Conservation (phyloP, 2,888 invertebrate genomes). For the Drosophila incognita region DNA sequence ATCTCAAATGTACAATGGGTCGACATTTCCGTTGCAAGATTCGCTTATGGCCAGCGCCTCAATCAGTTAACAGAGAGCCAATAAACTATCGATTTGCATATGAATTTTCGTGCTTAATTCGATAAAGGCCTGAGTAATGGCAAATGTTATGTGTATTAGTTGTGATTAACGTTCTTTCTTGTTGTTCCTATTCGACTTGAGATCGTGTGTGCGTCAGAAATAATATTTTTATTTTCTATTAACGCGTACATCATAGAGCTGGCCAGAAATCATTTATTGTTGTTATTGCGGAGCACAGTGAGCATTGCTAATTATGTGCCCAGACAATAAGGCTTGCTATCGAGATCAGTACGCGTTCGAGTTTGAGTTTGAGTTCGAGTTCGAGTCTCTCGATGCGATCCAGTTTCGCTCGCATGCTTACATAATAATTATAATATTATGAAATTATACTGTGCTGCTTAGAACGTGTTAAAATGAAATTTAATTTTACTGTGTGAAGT, state of each 20-base stretch:
- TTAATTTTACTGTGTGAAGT: constrained; percentile 74
- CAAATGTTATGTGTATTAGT: constrained; percentile 32
- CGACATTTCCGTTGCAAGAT: constrained; percentile 59
- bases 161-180: constrained; percentile 22
- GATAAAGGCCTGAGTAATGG: constrained; percentile 30
- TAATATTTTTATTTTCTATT: constrained; percentile 70
- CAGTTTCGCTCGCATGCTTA: constrained; percentile 79
- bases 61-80: constrained; percentile 21
- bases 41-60: constrained; percentile 45
- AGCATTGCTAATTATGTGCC: constrained; percentile 52
- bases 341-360: constrained; percentile 6
- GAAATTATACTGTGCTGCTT: constrained; percentile 43
- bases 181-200: constrained; percentile 11
- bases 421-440: constrained; percentile 73
- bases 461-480: constrained; percentile 81
- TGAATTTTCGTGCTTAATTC: constrained; percentile 42
- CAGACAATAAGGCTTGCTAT: constrained; percentile 16
- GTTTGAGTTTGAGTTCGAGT: constrained; percentile 14
- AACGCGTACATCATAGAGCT: constrained; percentile 44
- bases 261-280: constrained; percentile 23
- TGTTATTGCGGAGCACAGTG: constrained; percentile 54
- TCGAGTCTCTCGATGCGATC: constrained; percentile 38
- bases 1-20: constrained; percentile 15
- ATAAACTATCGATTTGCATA: constrained; percentile 55
- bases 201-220: constrained; percentile 38